Percentiles rank a stretch among this genome's conserved stretches.
These are phyloP conservation scores for Lycia hirtaria DNA, from an alignment of 2,888 invertebrate genomes.

Conservation along the genomic window DNA sequence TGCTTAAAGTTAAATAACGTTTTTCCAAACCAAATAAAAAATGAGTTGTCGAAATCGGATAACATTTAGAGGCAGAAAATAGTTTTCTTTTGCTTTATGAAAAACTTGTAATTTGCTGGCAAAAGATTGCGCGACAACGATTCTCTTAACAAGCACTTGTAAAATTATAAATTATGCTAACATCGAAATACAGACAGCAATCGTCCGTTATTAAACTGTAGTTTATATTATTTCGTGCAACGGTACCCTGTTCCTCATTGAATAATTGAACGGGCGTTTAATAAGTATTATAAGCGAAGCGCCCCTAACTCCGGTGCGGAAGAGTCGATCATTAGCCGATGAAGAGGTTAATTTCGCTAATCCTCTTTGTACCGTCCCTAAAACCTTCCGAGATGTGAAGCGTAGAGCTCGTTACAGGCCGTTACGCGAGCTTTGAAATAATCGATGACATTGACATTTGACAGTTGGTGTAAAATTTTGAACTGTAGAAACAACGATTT, in stretches of 20 bases:
- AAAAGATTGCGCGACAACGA: neutral
- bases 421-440: slow-evolving; percentile 21
- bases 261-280: slow-evolving; percentile 41
- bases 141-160: neutral
- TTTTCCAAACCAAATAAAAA: too few species aligned
- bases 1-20: too few species aligned
- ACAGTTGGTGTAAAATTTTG: neutral
- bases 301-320: slow-evolving; percentile 55
- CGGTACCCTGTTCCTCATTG: slow-evolving; percentile 21
- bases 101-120: too few species aligned
- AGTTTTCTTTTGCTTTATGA: too few species aligned
- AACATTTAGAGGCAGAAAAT: too few species aligned
- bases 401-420: slow-evolving; percentile 31
- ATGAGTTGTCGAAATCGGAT: too few species aligned
- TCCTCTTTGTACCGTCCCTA: slow-evolving; percentile 63
- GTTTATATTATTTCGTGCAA: slow-evolving; percentile 24
- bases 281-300: slow-evolving; percentile 40
- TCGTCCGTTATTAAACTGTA: slow-evolving; percentile 5
- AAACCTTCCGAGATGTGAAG: slow-evolving; percentile 33
- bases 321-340: slow-evolving; percentile 73
- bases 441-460: slow-evolving; percentile 18
- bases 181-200: neutral
- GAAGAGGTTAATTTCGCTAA: slow-evolving; percentile 82
- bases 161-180: neutral
- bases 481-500: too few species aligned